A percentile compares a stretch with the other conserved stretches of the same genome.
Evolutionary conservation across 2,888 invertebrate species (phyloP).

Genomic region (Phyllotreta cruciferae): DNA sequence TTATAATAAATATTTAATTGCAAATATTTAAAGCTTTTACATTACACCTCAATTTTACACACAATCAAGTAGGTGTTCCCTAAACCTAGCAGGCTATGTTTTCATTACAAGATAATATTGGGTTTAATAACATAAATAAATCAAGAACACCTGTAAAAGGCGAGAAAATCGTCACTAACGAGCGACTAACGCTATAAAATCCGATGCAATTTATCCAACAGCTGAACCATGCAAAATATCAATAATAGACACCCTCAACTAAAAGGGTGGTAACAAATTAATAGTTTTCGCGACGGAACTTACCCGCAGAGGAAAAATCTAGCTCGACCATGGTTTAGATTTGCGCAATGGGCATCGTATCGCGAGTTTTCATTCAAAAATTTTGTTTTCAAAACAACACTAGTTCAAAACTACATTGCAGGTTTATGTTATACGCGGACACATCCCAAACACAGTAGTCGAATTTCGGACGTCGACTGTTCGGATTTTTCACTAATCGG

Average conservation of each 20-base stretch:
- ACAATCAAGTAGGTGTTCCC: too few species aligned
- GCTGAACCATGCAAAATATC: slow-evolving; percentile 48
- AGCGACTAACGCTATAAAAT: neutral
- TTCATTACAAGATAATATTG: too few species aligned
- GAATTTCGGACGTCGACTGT: slow-evolving; percentile 6
- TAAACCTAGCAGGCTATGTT: too few species aligned
- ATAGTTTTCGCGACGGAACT: slow-evolving; percentile 45
- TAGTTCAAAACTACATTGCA: slow-evolving; percentile 18
- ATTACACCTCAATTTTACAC: too few species aligned
- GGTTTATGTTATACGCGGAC: slow-evolving; percentile 17
- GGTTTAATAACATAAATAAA: neutral
- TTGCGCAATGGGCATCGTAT: slow-evolving; percentile 45
- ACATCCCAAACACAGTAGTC: slow-evolving; percentile 12
- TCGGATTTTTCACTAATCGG: slow-evolving; percentile 18
- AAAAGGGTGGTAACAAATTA: slow-evolving; percentile 46
- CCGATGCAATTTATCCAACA: slow-evolving; percentile 20
- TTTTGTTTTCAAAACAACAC: slow-evolving; percentile 28
- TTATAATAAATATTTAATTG: too few species aligned
- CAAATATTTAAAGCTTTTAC: too few species aligned
- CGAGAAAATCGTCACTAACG: neutral
- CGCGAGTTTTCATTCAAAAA: slow-evolving; percentile 55
- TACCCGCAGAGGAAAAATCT: slow-evolving; percentile 55
- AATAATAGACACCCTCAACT: slow-evolving; percentile 51
- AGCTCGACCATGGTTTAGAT: slow-evolving; percentile 53
- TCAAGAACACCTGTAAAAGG: neutral